Conservation (phyloP, 2,797 vertebrate species). For the Lycodopsis pacificus region DNA sequence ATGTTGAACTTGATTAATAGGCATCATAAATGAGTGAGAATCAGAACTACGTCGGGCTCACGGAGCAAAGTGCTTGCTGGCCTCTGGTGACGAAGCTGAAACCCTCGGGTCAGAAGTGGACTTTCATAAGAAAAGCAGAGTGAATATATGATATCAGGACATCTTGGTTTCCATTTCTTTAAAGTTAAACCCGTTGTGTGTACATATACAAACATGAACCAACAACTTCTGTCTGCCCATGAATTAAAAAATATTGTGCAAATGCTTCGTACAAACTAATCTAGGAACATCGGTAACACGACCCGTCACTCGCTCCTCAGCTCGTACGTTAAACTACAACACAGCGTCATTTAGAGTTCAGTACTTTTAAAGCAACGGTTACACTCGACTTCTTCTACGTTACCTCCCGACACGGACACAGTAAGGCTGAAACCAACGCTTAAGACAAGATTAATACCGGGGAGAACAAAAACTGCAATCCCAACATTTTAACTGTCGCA, state of each 20-base stretch:
- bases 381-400: slow-evolving; percentile 50
- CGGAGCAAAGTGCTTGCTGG: slow-evolving; percentile 4
- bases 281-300: slow-evolving; percentile 21
- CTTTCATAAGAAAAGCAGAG: slow-evolving; percentile 34
- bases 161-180: slow-evolving; percentile 13
- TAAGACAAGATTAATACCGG: slow-evolving; percentile 52
- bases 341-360: slow-evolving; percentile 48
- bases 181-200: slow-evolving; percentile 17
- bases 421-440: slow-evolving; percentile 62
- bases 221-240: slow-evolving; percentile 16
- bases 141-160: slow-evolving; percentile 20
- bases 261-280: slow-evolving; percentile 52
- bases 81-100: slow-evolving; percentile 14
- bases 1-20: background rate
- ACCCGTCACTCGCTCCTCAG: slow-evolving; percentile 12
- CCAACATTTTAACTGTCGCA: slow-evolving; percentile 1
- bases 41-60: background rate
- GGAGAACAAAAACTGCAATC: slow-evolving; percentile 4
- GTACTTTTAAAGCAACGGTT: slow-evolving; percentile 42
- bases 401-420: slow-evolving; percentile 29
- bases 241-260: slow-evolving; percentile 67
- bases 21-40: slow-evolving; percentile 2
- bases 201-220: slow-evolving; percentile 33
- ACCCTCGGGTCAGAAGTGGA: slow-evolving; percentile 19
- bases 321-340: slow-evolving; percentile 42